Conservation (phyloP, 2,888 invertebrate genomes). For the Tetragnatha montana region DNA sequence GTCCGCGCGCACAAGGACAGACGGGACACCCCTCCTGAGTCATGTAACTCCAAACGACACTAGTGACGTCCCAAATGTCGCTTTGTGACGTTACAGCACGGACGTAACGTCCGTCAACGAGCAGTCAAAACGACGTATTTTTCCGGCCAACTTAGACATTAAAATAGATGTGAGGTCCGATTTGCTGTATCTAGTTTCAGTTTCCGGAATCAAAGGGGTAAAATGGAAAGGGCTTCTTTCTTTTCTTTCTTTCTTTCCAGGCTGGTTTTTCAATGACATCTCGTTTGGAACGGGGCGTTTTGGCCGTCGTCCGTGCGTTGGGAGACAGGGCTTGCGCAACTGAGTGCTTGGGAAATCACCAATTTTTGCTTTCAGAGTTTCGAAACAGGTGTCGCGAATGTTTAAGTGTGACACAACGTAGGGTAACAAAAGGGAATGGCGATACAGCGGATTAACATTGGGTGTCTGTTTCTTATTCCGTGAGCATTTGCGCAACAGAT, state of each 20-base stretch:
- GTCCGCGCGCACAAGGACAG: background rate
- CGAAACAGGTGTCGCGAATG: background rate
- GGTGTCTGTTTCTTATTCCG: too few species aligned
- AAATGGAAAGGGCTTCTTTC: background rate
- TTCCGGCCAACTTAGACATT: background rate
- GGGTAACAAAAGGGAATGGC: too few species aligned
- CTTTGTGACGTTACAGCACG: background rate
- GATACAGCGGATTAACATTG: too few species aligned
- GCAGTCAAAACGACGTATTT: background rate
- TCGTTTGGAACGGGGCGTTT: background rate
- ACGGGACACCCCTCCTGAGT: background rate
- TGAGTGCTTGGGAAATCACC: background rate
- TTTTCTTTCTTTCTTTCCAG: background rate
- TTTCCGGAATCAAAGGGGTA: too few species aligned
- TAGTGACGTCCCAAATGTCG: background rate
- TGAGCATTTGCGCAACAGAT: too few species aligned
- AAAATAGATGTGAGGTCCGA: background rate
- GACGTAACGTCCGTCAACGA: background rate
- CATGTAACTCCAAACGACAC: background rate
- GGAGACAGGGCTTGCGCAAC: background rate
- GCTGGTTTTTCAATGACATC: background rate
- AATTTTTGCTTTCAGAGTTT: background rate
- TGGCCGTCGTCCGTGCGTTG: background rate
- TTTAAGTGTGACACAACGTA: too few species aligned
- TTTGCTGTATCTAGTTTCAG: too few species aligned